phyloP scores from a whole-genome alignment of 2,888 invertebrate species.

The Epiperipatus broadwayi region DNA sequence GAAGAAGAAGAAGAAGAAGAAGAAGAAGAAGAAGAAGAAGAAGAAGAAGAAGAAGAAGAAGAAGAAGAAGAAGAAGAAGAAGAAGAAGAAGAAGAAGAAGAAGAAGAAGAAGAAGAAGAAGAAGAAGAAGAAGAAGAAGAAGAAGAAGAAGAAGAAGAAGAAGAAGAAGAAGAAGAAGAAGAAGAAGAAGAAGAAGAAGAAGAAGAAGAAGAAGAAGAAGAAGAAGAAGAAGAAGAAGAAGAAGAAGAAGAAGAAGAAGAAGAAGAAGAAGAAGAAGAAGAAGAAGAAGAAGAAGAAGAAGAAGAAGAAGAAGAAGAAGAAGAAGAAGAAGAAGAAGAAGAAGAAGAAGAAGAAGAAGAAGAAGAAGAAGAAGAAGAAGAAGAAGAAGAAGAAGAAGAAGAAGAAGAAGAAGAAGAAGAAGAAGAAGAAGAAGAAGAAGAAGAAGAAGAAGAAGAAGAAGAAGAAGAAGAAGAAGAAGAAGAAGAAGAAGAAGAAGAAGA shows the following conservation, averaged over 20 bases:
- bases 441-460: constrained; percentile 5
- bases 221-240: constrained; percentile 1
- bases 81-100: constrained; percentile 5
- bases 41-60: constrained; percentile 1
- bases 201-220: constrained; percentile 5
- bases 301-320: constrained; percentile 3
- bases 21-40: constrained; percentile 5
- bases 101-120: constrained; percentile 1
- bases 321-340: constrained; percentile 5
- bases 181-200: constrained; percentile 3
- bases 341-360: constrained; percentile 1
- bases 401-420: constrained; percentile 1
- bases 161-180: constrained; percentile 1
- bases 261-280: constrained; percentile 5
- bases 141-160: constrained; percentile 5
- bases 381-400: constrained; percentile 5
- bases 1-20: constrained; percentile 3
- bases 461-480: constrained; percentile 1
- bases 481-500: constrained; percentile 3
- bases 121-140: constrained; percentile 3
- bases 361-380: constrained; percentile 3
- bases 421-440: constrained; percentile 3
- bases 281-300: constrained; percentile 1
- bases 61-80: constrained; percentile 3
- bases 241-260: constrained; percentile 3